Evolutionary conservation across 2,797 vertebrate species (phyloP), one percentile per base, ranked within the genome.

Genomic region (Gallinago nigripennis): DNA sequence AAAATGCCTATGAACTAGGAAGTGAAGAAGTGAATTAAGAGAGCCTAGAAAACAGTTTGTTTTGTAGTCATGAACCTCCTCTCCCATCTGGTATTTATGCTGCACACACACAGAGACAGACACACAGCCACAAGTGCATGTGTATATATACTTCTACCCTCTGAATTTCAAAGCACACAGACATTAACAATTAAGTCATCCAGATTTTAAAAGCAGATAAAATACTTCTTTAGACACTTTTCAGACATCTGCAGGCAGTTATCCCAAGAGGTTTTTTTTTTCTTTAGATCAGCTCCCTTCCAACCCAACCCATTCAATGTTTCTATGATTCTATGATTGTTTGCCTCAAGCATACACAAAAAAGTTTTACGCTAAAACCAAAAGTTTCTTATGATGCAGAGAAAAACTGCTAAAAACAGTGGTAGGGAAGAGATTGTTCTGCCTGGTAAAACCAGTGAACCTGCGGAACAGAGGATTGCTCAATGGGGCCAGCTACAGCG

Each of bases 61-160:
- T 93, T 88, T 70, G 28, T 35, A 94, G 81, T 60, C 68, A 66
- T 72, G 56, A 73, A 82, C 37, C 56, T 88, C 75, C 56, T 88
- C 35, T 92, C 46, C 90, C 83, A 79, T 86, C 92, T 91, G 85
- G 82, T 91, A 95, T 95, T 96, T 94, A 88, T 41, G 88, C 16
- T 82, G 72, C 57, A 64, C 41, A 73, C 58, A 89, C 24, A 81
- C 1, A 39, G 25, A 61, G 25, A 41, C 57, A 58, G 27, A 63
- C 60, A 81, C 25, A 76, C 3, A 88, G 10, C 16, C 11, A 41
- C 65, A 77, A 60, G 25, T 33, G 14, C 45, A 31, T 14, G 54
- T 16, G 19, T 35, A 43, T 43, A 39, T 65, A 8, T 73, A 72
- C 48, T 82, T 84, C 71, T 90, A 45, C 30, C 19, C 64, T 80